Evolutionary conservation across 2,113 vertebrate genomes (phyloP).

Genomic region (Pelecanus crispus): DNA sequence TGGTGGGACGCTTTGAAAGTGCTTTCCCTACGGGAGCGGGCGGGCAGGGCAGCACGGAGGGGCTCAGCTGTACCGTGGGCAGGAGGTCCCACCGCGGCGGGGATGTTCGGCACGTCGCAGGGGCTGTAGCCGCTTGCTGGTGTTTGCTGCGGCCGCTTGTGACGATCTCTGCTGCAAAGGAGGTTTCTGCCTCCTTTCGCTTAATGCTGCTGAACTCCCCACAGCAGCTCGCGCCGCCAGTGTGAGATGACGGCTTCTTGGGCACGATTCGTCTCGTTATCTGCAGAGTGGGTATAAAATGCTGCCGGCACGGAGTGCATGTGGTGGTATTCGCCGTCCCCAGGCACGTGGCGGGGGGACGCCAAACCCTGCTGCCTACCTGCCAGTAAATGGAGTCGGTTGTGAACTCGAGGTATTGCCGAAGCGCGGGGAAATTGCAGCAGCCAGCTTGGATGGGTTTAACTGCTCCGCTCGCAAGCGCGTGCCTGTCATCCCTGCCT

Average conservation of each 20-base stretch:
- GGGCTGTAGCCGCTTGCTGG: neutral
- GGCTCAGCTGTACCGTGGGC: fast-evolving
- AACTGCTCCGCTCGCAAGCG: fast-evolving
- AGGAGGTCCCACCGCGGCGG: fast-evolving
- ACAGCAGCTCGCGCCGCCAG: fast-evolving
- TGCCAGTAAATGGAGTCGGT: fast-evolving
- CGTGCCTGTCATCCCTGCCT: neutral
- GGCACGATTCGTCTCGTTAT: fast-evolving
- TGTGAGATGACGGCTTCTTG: fast-evolving
- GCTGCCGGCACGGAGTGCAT: fast-evolving
- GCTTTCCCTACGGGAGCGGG: neutral
- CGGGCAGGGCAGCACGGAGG: fast-evolving
- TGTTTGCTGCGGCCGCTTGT: neutral
- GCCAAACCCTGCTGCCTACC: neutral
- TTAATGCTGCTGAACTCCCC: neutral
- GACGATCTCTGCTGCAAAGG: neutral
- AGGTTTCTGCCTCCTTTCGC: neutral
- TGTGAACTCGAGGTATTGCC: neutral
- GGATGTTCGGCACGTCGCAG: fast-evolving
- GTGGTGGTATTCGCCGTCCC: neutral
- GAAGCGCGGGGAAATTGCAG: fast-evolving
- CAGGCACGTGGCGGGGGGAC: fast-evolving
- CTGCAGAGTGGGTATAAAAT: fast-evolving
- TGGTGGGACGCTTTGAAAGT: fast-evolving
- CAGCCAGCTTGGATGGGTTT: neutral